Evolutionary conservation across 2,113 vertebrate species (phyloP), one percentile per base, ranked within the genome.

Genomic region (Xerus inauris): DNA sequence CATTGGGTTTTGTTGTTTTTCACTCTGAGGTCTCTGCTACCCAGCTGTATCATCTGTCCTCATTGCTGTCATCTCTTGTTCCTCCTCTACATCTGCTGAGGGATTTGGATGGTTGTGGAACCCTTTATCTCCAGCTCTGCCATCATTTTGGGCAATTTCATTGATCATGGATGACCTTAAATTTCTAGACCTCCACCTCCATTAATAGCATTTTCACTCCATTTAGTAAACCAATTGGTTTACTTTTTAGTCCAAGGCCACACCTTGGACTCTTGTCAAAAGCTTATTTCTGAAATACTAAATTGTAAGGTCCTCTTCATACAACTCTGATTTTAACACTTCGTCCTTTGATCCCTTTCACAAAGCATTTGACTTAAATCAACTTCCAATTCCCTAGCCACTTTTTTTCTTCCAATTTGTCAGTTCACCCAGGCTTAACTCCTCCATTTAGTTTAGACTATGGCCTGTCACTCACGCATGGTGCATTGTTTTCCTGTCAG

Each of bases 191-290:
- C 22, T 87, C 40, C 40, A 65, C 28, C n/a, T 77, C 57, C 12
- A n/a, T n/a, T n/a, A 71, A 28, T 30, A 45, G 81, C 30, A 75
- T 87, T 87, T 90, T 72, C 19, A 72, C 30, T 26, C 45, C 26
- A 79, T 35, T 87, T 83, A 94, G 75, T 54, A 76, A 94, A 83
- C 32, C 26, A 65, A 24, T 91, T 79, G n/a, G n/a, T n/a, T n/a
- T n/a, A n/a, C n/a, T n/a, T n/a, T n/a, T n/a, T n/a, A n/a, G n/a
- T n/a, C 24, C 32, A 92, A 57, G 62, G 26, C 40, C 69, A 57
- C 40, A 62, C 6, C 13, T 77, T 77, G n/a, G 35, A 89, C 19
- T 81, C 57, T 42, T 40, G 42, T n/a, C 75, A 81, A 59, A 82
- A 85, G 54, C 45, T 79, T 71, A 47, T 32, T 72, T 79, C 80